These are phyloP conservation scores for Amyelois transitella DNA, from an alignment of 1,140 invertebrate species.

Conservation along the genomic window DNA sequence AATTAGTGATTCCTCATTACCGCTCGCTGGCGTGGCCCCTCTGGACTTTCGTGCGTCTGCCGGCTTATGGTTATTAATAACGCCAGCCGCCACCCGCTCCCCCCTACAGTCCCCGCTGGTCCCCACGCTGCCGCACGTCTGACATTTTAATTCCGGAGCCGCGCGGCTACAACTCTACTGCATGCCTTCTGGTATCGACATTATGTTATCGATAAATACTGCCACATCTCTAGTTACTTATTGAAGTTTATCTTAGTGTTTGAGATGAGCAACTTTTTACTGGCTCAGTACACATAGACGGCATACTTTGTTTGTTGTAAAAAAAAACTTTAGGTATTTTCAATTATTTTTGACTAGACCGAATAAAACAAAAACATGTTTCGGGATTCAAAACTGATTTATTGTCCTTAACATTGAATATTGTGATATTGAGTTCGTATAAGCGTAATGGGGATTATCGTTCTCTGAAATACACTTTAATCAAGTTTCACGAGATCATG, in stretches of 20 bases:
- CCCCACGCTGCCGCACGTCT: constrained; percentile 64
- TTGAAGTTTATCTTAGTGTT: background rate
- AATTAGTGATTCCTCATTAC: constrained; percentile 74
- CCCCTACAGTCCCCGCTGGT: constrained; percentile 33
- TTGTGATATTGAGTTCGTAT: too few relatives aligned
- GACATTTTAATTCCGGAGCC: constrained; percentile 72
- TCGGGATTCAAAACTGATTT: too few relatives aligned
- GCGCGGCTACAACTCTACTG: constrained; percentile 51
- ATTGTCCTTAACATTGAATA: too few relatives aligned
- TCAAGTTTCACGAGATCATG: too few relatives aligned
- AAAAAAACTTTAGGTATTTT: too few relatives aligned
- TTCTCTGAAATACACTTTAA: too few relatives aligned
- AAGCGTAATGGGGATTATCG: too few relatives aligned
- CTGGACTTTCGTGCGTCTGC: constrained; percentile 71
- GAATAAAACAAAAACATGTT: too few relatives aligned
- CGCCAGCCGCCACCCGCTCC: constrained; percentile 37
- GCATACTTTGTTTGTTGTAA: too few relatives aligned
- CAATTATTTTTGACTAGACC: too few relatives aligned
- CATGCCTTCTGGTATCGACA: constrained; percentile 52
- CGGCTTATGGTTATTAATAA: constrained; percentile 74
- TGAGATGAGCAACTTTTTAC: background rate
- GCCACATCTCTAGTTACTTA: background rate
- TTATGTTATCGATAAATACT: constrained; percentile 6
- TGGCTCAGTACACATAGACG: too few relatives aligned
- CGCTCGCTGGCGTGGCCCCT: constrained; percentile 56